Evolutionary conservation across 2,113 vertebrate species (phyloP), one percentile per base, ranked within the genome.

Genomic region (Sisor rabdophorus): DNA sequence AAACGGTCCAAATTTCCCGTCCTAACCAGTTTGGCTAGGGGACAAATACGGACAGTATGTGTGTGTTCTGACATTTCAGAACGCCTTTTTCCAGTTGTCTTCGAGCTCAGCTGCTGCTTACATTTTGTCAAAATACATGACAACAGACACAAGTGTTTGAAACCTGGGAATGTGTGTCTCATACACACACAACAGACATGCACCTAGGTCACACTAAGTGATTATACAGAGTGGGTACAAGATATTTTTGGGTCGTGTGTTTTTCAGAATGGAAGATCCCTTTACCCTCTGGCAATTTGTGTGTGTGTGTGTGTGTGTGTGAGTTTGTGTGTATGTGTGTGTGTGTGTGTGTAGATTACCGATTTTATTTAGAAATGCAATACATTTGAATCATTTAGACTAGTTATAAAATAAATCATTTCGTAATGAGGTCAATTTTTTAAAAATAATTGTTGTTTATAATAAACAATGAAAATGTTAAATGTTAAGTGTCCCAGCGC

Each of bases 311-410:
- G 72, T 74, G 44, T 72, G 28, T 53, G 24, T 71, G 20, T 55
- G 63, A 24, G 72, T 71, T 55, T 70, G 44, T 75, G 54, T 69
- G 40, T 69, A 50, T 72, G 48, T 63, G 65, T 61, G 58, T 71
- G 13, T 68, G 56, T 36, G 17, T 82, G 68, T 12, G 71, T 77
- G 15, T 11, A 52, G 75, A 52, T 81, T 72, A 82, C 71, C 81
- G 64, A 16, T 20, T 71, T 26, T 36, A 3, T 36, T 36, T 36
- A 36, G n/a, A 2, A 36, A 3, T 36, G 6, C 32, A 36, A 36
- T 36, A 36, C 2, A 36, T 36, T 36, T 36, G 2, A 36, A 36
- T 36, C 2, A 36, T 36, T 36, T 36, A 36, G 3, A 36, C 32
- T 6, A 36, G 32, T 36, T 36, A 36, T 36, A 36, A 36, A 36